A percentile compares a stretch with the other conserved stretches of the same genome.
These are phyloP conservation scores for Geodia barretti DNA, from an alignment of 37 sponge, comb jelly and placozoan species.

Conservation along the genomic window DNA sequence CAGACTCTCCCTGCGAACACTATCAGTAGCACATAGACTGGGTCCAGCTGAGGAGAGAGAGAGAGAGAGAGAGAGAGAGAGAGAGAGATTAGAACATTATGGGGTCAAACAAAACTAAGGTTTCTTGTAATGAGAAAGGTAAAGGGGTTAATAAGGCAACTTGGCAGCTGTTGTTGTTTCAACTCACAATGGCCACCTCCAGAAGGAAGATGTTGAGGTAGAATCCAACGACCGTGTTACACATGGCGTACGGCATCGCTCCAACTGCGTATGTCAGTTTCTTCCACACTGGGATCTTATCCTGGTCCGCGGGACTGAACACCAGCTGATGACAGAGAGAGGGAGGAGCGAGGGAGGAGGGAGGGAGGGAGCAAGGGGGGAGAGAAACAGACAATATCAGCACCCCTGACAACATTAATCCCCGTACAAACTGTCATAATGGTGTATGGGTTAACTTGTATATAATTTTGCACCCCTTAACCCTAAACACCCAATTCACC, in stretches of 20 bases:
- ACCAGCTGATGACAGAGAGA: constrained; percentile 35
- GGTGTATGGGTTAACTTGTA: too few relatives aligned
- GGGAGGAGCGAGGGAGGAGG: too few relatives aligned
- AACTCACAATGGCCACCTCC: constrained; percentile 84
- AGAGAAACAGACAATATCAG: background rate
- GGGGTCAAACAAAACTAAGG: too few relatives aligned
- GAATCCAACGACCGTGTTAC: constrained; percentile 73
- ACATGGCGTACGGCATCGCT: constrained; percentile 70
- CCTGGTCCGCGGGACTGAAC: background rate
- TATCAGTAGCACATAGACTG: constrained; percentile 76
- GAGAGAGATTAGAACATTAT: too few relatives aligned
- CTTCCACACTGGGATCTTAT: constrained; percentile 53
- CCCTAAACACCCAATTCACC: too few relatives aligned
- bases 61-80: too few relatives aligned
- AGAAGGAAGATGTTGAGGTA: constrained; percentile 81
- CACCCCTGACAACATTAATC: background rate
- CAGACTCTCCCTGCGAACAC: constrained; percentile 86
- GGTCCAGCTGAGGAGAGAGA: constrained; percentile 58
- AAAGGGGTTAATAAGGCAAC: too few relatives aligned
- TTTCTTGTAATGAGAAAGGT: too few relatives aligned
- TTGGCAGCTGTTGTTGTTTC: too few relatives aligned
- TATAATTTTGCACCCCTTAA: too few relatives aligned
- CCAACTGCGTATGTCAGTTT: constrained; percentile 76
- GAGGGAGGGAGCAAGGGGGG: too few relatives aligned
- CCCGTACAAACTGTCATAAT: too few relatives aligned